Base-by-base conservation (phyloP, 1,140 invertebrate species). In the Chymomyza costata region DNA sequence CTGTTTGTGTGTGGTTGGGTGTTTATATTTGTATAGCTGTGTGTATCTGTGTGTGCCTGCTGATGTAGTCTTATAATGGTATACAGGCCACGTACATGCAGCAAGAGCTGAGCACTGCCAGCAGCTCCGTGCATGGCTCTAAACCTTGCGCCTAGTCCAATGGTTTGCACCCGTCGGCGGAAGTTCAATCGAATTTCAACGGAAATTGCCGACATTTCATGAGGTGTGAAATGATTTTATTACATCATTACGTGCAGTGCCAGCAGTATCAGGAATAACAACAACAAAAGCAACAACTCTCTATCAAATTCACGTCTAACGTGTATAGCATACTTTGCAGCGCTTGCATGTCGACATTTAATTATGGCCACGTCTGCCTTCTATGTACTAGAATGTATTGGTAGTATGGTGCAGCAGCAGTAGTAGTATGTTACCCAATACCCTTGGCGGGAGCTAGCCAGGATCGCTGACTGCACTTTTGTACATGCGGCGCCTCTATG, bases 191-290 rank as follows among this genome's bases (percentile, higher is more conserved):
- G 71, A 82, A 82, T 82, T 82, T 82, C 59, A 69, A 65, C 78
- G 78, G 78, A 82, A 82, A 82, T 82, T 82, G 71, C 80, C 78
- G 68, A 69, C 78, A 82, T 82, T 82, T 82, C 78, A 82, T 82
- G 78, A 82, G 78, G 78, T 82, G 78, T 82, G 78, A 82, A 82
- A 82, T 82, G 78, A 82, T 82, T 82, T 82, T 82, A 82, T 82
- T 82, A 82, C 78, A 82, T 82, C 78, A 82, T 82, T 82, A 82
- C 71, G 67, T 78, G 68, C 78, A 76, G 65, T 50, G 55, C 45
- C n/a, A n/a, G n/a, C n/a, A n/a, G n/a, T n/a, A n/a, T n/a, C n/a
- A n/a, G n/a, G n/a, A n/a, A n/a, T n/a, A n/a, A n/a, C n/a, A n/a
- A n/a, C n/a, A n/a, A n/a, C n/a, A n/a, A n/a, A 60, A 37, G 67